Evolutionary conservation across 1,140 invertebrate species (phyloP).

Genomic region (Melitaea cinxia): DNA sequence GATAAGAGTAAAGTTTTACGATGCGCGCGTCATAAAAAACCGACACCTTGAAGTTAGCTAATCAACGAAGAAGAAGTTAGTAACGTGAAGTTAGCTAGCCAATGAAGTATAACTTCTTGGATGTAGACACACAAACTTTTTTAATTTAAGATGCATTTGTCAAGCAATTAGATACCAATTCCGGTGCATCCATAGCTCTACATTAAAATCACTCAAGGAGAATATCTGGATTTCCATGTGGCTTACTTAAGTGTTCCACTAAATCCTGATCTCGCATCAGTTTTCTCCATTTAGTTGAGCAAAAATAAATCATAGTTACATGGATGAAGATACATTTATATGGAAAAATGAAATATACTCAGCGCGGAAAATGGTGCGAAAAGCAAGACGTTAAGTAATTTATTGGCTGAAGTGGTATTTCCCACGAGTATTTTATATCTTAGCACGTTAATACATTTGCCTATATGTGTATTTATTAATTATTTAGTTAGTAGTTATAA

Average conservation of each 20-base stretch:
- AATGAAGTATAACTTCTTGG: too few relatives aligned
- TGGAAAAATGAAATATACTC: constrained; percentile 24
- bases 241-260: constrained; percentile 37
- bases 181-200: neutral
- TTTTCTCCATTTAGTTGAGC: constrained; percentile 28
- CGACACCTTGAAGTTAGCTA: too few relatives aligned
- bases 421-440: constrained; percentile 2
- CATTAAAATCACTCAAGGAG: constrained; percentile 24
- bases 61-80: too few relatives aligned
- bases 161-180: neutral
- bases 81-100: too few relatives aligned
- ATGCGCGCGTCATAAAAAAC: too few relatives aligned
- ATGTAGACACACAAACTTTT: too few relatives aligned
- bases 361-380: constrained; percentile 24
- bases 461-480: neutral
- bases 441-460: neutral
- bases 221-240: constrained; percentile 40
- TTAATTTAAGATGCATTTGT: too few relatives aligned
- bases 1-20: too few relatives aligned
- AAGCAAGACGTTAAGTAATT: constrained; percentile 24
- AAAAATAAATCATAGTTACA: constrained; percentile 36
- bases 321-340: constrained; percentile 25
- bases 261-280: constrained; percentile 25
- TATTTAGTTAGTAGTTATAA: too few relatives aligned
- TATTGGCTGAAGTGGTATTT: constrained; percentile 15